Evolutionary conservation across 1,140 invertebrate genomes (phyloP), one percentile per base, ranked within the genome.

Genomic region (Yoshiicerus persimilis): DNA sequence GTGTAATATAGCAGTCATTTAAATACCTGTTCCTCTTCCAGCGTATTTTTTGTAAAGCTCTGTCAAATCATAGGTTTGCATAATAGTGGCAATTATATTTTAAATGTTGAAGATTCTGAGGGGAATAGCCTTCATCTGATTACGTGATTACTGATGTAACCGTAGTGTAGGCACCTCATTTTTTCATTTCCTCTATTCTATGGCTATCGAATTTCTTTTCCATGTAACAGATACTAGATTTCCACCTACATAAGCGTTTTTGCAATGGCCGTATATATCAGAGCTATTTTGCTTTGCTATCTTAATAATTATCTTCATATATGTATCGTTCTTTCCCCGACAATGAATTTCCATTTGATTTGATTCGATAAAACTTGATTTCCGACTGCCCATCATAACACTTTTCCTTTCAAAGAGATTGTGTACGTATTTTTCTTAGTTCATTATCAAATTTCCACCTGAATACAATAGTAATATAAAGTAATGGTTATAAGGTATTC

Each of bases 331-430:
- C 32, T 32, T 80, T 20, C 34, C 32, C 34, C 75, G 34, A 38
- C 75, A 80, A 80, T 36, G 75, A 80, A 36, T 80, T 80, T 80
- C 75, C 75, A 80, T 80, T 80, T 80, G 75, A 34, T 80, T 77
- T 36, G 2, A 77, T 77, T 80, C 75, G 75, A 80, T 80, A 80
- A 38, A 80, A 80, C 75, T 80, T 80, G 75, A 80, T 80, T 80
- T 80, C 75, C 75, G 75, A 80, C 75, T 80, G 34, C 75, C 75
- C 32, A 38, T 80, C 75, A 56, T 56, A 56, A 56, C 47, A 38
- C 34, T 80, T 80, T 80, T 36, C 16, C 38, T 70, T 70, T 70
- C 66, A 30, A 30, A 70, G 27, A 32, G 25, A 25, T 32, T 3
- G 11, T 70, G 27, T 30, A 70, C 2, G 5, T 8, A 70, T 70